These are phyloP conservation scores for Sicus ferrugineus DNA, from an alignment of 2,888 invertebrate species.

Conservation along the genomic window DNA sequence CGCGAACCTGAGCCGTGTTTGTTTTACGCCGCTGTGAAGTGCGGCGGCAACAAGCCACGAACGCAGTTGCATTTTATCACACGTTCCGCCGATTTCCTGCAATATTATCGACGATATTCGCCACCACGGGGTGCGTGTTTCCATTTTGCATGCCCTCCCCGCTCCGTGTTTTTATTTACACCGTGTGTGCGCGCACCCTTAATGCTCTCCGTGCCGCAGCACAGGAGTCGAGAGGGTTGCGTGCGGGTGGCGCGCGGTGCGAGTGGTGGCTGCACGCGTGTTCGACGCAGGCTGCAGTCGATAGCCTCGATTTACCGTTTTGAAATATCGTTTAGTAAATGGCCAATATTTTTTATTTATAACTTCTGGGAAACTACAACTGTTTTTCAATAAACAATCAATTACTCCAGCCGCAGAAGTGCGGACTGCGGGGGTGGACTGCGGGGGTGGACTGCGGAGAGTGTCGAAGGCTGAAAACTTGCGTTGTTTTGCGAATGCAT, in stretches of 20 bases:
- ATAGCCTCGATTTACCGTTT: conserved; percentile 34
- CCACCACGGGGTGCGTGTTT: neutral
- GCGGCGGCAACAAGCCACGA: conserved; percentile 2
- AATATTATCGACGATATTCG: conserved; percentile 8
- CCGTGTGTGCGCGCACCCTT: conserved; percentile 13
- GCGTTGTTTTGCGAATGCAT: neutral
- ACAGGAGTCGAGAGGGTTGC: neutral
- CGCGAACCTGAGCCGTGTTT: conserved; percentile 14
- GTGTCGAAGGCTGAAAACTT: neutral
- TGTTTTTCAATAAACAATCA: conserved; percentile 56
- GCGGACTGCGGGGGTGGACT: conserved; percentile 1
- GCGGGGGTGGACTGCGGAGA: neutral
- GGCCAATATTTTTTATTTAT: conserved; percentile 39
- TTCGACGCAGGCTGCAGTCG: too few species aligned
- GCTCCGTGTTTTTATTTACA: neutral
- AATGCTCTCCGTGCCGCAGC: conserved; percentile 11
- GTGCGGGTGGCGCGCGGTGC: neutral
- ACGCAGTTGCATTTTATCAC: conserved; percentile 29
- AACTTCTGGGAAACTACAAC: conserved; percentile 32
- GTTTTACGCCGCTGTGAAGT: neutral
- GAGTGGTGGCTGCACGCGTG: conserved; percentile 18
- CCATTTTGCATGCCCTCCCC: neutral
- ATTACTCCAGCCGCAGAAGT: conserved; percentile 43
- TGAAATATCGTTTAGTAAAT: conserved; percentile 39
- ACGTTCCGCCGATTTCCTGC: conserved; percentile 17